Percentiles rank a stretch among this genome's conserved stretches.
phyloP scores from a whole-genome alignment of 30 jellyfish, hydroid and myxozoan species.

The Aurelia aurita complex sp. Pacific region DNA sequence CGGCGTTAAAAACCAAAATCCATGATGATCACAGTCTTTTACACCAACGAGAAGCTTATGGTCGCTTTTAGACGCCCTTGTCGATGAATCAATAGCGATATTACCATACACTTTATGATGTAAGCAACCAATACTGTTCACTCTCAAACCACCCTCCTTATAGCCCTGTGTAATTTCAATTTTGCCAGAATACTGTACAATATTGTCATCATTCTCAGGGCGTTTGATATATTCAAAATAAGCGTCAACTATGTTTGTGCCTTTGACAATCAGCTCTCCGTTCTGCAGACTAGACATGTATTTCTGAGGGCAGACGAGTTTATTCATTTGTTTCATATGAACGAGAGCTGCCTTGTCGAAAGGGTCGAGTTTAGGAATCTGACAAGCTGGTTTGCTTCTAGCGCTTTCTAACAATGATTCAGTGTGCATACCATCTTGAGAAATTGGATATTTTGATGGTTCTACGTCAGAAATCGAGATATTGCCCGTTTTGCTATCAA shows the following conservation, averaged over 20 bases:
- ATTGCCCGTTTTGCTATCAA: too few relatives aligned
- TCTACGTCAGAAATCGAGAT: too few relatives aligned
- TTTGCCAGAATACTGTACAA: conserved; percentile 7
- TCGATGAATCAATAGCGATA: neutral
- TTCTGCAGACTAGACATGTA: conserved; percentile 36
- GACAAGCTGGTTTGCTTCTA: conserved; percentile 34
- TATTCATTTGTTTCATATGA: conserved; percentile 10
- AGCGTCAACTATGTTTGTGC: conserved; percentile 38
- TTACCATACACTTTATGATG: neutral
- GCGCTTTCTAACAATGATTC: too few relatives aligned
- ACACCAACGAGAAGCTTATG: neutral
- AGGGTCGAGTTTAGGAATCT: conserved; percentile 68
- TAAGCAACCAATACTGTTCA: conserved; percentile 32
- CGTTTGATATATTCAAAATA: conserved; percentile 53
- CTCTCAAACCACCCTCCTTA: neutral
- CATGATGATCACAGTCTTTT: neutral
- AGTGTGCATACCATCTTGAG: too few relatives aligned
- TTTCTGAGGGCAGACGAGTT: conserved; percentile 34
- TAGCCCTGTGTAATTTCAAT: neutral
- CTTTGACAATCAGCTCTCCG: conserved; percentile 16
- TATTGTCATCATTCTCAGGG: conserved; percentile 49
- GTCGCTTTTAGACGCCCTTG: neutral
- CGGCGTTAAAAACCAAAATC: conserved; percentile 10
- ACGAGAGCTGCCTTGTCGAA: conserved; percentile 49
- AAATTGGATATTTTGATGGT: too few relatives aligned